Conservation (phyloP, 2,113 vertebrate species). For the Microtus pennsylvanicus region DNA sequence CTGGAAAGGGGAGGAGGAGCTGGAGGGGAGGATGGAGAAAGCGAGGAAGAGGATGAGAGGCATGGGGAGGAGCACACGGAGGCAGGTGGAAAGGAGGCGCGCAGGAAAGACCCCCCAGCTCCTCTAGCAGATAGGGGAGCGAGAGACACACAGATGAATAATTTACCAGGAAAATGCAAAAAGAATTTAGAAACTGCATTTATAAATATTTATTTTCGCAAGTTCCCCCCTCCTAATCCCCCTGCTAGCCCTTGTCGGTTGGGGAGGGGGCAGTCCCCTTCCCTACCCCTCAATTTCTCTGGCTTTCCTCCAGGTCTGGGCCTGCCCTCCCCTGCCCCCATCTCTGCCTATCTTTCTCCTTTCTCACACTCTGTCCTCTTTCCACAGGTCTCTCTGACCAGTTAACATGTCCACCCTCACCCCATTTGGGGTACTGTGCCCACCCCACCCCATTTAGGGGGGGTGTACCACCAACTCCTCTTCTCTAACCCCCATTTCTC, state of each 20-base stretch:
- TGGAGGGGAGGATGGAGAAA: too few species aligned
- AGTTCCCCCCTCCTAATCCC: constrained; percentile 2
- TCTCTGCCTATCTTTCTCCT: not conserved
- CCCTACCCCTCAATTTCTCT: not conserved
- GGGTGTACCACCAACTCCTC: not conserved
- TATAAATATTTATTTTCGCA: constrained; percentile 86
- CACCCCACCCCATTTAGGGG: not conserved
- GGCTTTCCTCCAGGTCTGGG: not conserved
- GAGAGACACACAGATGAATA: constrained; percentile 83
- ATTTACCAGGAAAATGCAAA: constrained; percentile 85
- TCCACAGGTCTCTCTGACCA: not conserved
- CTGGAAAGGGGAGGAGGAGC: not conserved
- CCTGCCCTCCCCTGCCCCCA: too few species aligned
- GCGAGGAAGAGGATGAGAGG: not conserved
- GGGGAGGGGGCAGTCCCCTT: not conserved
- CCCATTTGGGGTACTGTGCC: not conserved
- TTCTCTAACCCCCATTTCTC: not conserved
- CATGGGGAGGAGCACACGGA: fast-evolving
- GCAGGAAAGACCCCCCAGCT: constrained; percentile 16
- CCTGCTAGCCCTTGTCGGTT: not conserved
- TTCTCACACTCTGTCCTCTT: not conserved
- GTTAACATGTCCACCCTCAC: not conserved
- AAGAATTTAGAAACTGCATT: constrained; percentile 78
- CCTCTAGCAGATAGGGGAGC: constrained; percentile 53
- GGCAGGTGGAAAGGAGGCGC: too few species aligned